Evolutionary conservation across 2,113 vertebrate genomes (phyloP), one percentile per base, ranked within the genome.

Genomic region (Willisornis vidua): DNA sequence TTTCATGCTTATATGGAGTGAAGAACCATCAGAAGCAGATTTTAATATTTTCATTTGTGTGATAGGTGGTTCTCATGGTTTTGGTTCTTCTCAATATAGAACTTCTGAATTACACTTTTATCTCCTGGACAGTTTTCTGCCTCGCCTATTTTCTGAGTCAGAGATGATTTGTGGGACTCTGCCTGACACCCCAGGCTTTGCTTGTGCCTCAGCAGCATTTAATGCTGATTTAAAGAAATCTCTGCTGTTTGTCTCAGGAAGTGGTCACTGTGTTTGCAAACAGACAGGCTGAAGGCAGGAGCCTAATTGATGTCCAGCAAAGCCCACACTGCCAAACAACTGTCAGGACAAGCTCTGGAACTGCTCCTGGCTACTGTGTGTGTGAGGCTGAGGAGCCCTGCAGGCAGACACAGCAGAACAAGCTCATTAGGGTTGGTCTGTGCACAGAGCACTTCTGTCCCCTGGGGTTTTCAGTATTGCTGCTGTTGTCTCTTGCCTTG

Each of bases 271-370:
- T 93, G 67, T 94, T 91, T 95, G 93, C 78, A 91, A 88, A 80
- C 80, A 87, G 95, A 88, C 51, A 52, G 49, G 90, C 89, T 77
- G 78, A 84, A 86, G 78, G 76, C 94, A 91, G 89, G 87, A 87
- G 61, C 65, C 67, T 93, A 94, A 86, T 65, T 90, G 92, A 96
- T 96, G 96, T 97, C 97, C 96, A 95, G 87, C 74, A 77, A 77
- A 76, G 57, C 37, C 35, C 71, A 18, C 12, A 1, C 19, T 90
- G 97, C 97, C 95, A 97, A 97, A 95, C 59, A 96, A 96, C 94
- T 93, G 97, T 96, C 96, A 93, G 65, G 93, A 89, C 87, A 75
- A 77, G 79, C 78, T 96, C 96, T 97, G 97, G 96, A 96, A 89
- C 46, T 95, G 65, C 90, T 96, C 85, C 90, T 93, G 87, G 94